A percentile compares a stretch with the other conserved stretches of the same genome.
phyloP scores from a whole-genome alignment of 1,140 invertebrate species.

The Aphelenchoides fujianensis region DNA sequence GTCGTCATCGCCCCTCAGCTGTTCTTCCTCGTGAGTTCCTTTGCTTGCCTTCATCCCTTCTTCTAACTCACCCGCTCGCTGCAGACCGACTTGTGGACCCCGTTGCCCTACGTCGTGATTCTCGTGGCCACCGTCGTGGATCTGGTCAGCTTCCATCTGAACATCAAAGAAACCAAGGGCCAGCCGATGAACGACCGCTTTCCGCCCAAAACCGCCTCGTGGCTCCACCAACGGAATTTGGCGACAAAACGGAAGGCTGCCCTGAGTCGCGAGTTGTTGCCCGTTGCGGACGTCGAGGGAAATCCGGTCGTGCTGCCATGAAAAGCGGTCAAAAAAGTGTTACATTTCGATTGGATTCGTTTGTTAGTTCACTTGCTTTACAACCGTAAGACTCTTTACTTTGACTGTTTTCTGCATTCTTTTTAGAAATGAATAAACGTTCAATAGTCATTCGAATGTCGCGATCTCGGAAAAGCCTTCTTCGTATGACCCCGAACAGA shows the following conservation, averaged over 20 bases:
- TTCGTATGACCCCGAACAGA: not conserved
- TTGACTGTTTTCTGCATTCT: no score
- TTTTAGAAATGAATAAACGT: no score
- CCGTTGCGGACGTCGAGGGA: not conserved
- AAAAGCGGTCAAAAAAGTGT: no score
- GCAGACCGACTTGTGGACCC: constrained; percentile 38
- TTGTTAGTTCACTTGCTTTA: no score
- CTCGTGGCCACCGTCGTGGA: constrained; percentile 31
- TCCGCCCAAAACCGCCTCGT: constrained; percentile 33
- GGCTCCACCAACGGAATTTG: constrained; percentile 14
- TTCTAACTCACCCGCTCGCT: no score
- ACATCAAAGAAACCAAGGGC: constrained; percentile 43
- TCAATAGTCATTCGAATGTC: no score
- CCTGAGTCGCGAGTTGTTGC: not conserved
- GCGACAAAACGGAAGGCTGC: not conserved
- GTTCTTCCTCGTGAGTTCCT: constrained; percentile 49
- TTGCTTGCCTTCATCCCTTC: no score
- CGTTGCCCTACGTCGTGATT: constrained; percentile 37
- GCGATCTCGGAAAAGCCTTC: no score
- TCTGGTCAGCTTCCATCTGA: constrained; percentile 26
- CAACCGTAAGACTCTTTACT: no score
- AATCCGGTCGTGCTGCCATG: not conserved
- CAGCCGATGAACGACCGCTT: constrained; percentile 39
- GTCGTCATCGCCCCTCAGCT: constrained; percentile 53
- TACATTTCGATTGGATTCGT: no score